Conservation (phyloP, 2,888 invertebrate genomes). For the Pyrocoelia pectoralis region DNA sequence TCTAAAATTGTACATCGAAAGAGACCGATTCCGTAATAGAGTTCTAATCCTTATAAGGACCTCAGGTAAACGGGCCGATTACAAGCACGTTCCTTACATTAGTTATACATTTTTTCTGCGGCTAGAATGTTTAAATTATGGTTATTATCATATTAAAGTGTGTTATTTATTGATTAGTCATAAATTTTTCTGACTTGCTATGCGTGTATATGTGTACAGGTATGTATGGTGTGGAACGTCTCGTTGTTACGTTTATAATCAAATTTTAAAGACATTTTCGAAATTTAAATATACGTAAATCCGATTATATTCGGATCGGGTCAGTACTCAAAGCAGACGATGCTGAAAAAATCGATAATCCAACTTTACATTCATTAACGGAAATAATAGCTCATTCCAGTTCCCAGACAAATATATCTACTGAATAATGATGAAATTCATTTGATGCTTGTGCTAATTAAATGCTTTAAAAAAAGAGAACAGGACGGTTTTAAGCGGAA, state of each 20-base stretch:
- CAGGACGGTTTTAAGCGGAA: constrained; percentile 40
- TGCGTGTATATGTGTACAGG: neutral
- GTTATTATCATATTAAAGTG: constrained; percentile 29
- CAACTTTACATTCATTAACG: neutral
- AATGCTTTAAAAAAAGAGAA: constrained; percentile 41
- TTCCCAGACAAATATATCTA: neutral
- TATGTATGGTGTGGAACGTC: neutral
- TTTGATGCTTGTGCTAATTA: constrained; percentile 40
- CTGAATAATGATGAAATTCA: neutral
- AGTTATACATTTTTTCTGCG: constrained; percentile 23
- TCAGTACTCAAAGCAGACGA: neutral
- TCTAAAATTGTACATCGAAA: constrained; percentile 26
- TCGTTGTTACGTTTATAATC: constrained; percentile 1
- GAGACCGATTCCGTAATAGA: constrained; percentile 22
- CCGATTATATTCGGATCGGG: neutral
- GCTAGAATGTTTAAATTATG: constrained; percentile 22
- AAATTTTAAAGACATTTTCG: constrained; percentile 8
- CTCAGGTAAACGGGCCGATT: constrained; percentile 28
- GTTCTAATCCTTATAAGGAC: constrained; percentile 29
- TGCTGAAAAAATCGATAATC: constrained; percentile 1
- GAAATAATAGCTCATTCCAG: neutral
- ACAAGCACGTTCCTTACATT: constrained; percentile 30
- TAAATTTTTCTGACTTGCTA: constrained; percentile 10
- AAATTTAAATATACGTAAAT: neutral
- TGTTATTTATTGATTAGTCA: constrained; percentile 14